These are phyloP conservation scores for Camptogramma bilineatum DNA, from an alignment of 2,888 invertebrate genomes.

Conservation along the genomic window DNA sequence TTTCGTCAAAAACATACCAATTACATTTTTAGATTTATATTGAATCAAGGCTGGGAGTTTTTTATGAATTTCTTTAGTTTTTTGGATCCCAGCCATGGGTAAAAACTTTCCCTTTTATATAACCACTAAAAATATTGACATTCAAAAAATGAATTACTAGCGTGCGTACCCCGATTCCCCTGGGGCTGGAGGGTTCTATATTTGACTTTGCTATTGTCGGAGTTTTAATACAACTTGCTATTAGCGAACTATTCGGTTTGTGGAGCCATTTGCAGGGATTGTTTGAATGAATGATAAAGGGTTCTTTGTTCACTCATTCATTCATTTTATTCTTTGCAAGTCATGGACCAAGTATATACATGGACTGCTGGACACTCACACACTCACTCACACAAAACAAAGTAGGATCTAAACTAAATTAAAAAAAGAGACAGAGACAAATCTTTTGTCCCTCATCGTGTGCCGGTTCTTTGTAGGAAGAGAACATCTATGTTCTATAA, in stretches of 20 bases:
- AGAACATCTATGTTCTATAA: too few relatives aligned
- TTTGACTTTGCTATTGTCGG: conserved; percentile 34
- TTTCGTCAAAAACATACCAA: too few relatives aligned
- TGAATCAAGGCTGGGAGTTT: too few relatives aligned
- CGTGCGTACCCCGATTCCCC: conserved; percentile 27
- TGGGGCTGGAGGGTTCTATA: conserved; percentile 34
- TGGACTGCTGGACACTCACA: too few relatives aligned
- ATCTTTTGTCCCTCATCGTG: too few relatives aligned
- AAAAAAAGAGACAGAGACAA: too few relatives aligned
- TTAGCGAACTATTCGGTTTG: conserved; percentile 4
- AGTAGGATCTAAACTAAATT: too few relatives aligned
- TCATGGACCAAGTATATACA: too few relatives aligned
- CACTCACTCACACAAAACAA: too few relatives aligned
- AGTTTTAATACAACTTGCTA: conserved; percentile 6
- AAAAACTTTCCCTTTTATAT: neutral
- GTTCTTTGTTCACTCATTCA: conserved; percentile 7
- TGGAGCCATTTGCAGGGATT: conserved; percentile 13
- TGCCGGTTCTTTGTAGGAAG: too few relatives aligned
- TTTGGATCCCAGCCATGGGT: neutral
- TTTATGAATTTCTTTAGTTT: too few relatives aligned
- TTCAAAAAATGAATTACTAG: conserved; percentile 6
- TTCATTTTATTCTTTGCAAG: neutral
- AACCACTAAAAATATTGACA: neutral
- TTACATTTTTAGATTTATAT: too few relatives aligned
- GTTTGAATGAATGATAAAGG: conserved; percentile 2